These are phyloP conservation scores for Cheirogaleus major DNA, from an alignment of 2,797 vertebrate genomes.

Conservation along the genomic window DNA sequence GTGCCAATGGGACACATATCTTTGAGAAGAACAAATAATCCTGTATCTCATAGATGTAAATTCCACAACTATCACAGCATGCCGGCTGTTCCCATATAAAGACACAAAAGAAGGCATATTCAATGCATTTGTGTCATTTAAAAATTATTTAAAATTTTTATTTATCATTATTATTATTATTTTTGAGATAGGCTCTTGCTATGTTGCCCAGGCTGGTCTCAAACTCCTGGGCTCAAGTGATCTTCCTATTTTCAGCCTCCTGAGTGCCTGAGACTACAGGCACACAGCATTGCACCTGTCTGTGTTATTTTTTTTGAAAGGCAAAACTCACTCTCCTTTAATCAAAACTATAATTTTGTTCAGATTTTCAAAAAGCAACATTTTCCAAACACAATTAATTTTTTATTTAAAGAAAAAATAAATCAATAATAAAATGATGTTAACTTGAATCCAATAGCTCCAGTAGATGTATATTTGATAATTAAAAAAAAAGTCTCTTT, in stretches of 20 bases:
- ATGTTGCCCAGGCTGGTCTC: not conserved
- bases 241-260: not conserved
- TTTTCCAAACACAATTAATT: not conserved
- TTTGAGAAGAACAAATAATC: constrained; percentile 65
- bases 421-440: not conserved
- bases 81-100: constrained; percentile 72
- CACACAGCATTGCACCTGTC: not conserved
- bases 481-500: not conserved
- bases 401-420: constrained; percentile 50
- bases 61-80: constrained; percentile 15
- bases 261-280: not conserved
- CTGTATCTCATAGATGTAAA: constrained; percentile 48
- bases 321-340: not conserved
- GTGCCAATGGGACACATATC: constrained; percentile 65
- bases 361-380: constrained; percentile 19
- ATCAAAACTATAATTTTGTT: constrained; percentile 13
- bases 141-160: not conserved
- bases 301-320: not conserved
- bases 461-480: not conserved
- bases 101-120: constrained; percentile 65
- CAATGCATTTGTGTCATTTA: not conserved
- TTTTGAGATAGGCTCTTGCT: not conserved
- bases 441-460: not conserved
- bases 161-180: not conserved
- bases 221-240: not conserved